Evolutionary conservation across 2,113 vertebrate species (phyloP).

Genomic region (Eublepharis macularius): DNA sequence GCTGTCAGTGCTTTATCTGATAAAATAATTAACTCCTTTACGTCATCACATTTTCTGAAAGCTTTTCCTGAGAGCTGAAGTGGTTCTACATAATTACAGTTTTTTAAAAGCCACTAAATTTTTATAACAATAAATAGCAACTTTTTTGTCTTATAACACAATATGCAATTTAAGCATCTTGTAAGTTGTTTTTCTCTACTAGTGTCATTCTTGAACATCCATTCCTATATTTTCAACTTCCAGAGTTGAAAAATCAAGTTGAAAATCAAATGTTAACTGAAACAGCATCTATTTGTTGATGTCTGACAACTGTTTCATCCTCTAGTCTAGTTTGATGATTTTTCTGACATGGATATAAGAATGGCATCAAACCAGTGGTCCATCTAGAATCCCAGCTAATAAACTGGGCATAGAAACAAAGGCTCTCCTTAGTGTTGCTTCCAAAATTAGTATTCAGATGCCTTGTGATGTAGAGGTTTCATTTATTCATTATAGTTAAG

Average conservation of each 20-base stretch:
- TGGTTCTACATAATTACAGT: constrained; percentile 40
- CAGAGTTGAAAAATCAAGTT: constrained; percentile 55
- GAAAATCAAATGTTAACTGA: constrained; percentile 66
- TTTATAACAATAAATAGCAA: constrained; percentile 59
- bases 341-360: constrained; percentile 2
- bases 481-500: too few relatives aligned
- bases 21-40: constrained; percentile 1
- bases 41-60: constrained; percentile 11
- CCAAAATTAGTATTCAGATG: too few relatives aligned
- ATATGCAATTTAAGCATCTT: constrained; percentile 57
- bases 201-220: background rate
- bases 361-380: too few relatives aligned
- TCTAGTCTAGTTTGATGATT: constrained; percentile 22
- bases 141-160: constrained; percentile 35
- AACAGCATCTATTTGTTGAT: constrained; percentile 56
- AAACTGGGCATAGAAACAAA: too few relatives aligned
- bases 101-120: constrained; percentile 18
- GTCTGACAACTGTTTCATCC: constrained; percentile 34
- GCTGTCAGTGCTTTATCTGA: constrained; percentile 28
- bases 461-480: too few relatives aligned
- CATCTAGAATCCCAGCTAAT: too few relatives aligned
- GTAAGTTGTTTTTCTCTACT: constrained; percentile 49
- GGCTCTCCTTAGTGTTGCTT: too few relatives aligned
- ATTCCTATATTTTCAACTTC: constrained; percentile 49
- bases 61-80: constrained; percentile 40